These are phyloP conservation scores for Neoniphon sammara DNA, from an alignment of 2,797 vertebrate species.

Conservation along the genomic window DNA sequence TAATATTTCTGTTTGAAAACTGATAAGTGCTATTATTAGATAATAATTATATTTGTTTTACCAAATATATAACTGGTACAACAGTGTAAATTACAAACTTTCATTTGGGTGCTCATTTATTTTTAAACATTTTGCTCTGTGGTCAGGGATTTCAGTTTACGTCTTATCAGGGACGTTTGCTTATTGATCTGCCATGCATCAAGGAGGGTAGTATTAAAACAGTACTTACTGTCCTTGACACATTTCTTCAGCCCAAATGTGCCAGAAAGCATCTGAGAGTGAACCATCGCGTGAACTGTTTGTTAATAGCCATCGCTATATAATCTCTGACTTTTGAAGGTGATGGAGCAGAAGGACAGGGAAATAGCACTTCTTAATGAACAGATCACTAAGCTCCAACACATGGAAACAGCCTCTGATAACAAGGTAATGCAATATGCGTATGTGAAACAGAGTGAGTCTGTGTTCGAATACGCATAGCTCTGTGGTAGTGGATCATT, in stretches of 20 bases:
- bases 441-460: slow-evolving; percentile 63
- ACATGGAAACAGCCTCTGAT: slow-evolving; percentile 85
- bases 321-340: slow-evolving; percentile 88
- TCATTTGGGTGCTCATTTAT: background rate
- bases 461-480: slow-evolving; percentile 71
- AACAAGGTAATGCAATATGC: slow-evolving; percentile 88
- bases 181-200: background rate
- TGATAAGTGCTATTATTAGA: background rate
- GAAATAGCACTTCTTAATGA: slow-evolving; percentile 91
- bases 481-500: slow-evolving; percentile 66
- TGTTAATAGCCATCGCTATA: slow-evolving; percentile 80
- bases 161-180: background rate
- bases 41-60: background rate
- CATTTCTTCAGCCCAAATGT: slow-evolving; percentile 20
- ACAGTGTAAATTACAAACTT: background rate
- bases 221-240: background rate
- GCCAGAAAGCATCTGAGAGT: slow-evolving; percentile 12
- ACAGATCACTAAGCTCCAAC: slow-evolving; percentile 89
- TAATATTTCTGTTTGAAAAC: slow-evolving; percentile 1
- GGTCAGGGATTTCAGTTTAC: background rate
- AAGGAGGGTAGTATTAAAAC: background rate
- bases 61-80: background rate
- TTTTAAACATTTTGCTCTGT: background rate
- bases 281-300: slow-evolving; percentile 37
- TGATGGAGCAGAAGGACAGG: slow-evolving; percentile 91